Base-by-base conservation (phyloP, 2,888 invertebrate genomes). In the Agriopis aurantiaria region DNA sequence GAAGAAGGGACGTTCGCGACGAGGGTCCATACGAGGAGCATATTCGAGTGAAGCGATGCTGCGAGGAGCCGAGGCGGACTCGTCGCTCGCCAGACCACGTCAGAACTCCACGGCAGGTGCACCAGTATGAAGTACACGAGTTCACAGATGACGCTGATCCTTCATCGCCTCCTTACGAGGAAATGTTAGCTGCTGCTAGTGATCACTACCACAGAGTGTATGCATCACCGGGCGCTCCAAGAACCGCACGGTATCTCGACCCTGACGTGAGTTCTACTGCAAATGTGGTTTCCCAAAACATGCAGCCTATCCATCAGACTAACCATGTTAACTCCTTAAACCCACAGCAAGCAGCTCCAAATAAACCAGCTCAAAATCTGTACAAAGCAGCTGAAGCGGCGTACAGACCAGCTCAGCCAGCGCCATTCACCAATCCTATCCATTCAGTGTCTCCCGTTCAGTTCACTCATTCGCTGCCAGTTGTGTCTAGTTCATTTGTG, bases 51-150 rank as follows among this genome's bases (percentile, higher is more conserved):
- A 91, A 91, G 73, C 80, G 90, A 55, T 80, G 85, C 41, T 86
- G 88, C 68, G 84, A 85, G 1, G 80, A 74, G 40, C 69, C 77
- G 10, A 66, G 77, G 8, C 75, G 87, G 43, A 77, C 71, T 8
- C 82, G 84, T 0, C 80, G 87, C 6, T 82, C 87, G 0, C 73
- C 82, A 0, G 85, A 88, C 0, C 84, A 84, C 68, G 80, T 82
- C 9, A 78, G 91, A 41, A 78, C 77, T 2, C 88, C 89, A 8
- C 84, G 91, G 0, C 90, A 91, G 60, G 82, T 91, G 2, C 93
- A 92, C 64, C 92, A 92, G 64, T 93, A 93, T 68, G 91, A 94
- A 77, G 93, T 94, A 0, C 88, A 92, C 69, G 93, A 94, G 79
- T 76, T 83, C 43, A 86, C 84, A 0, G 92, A 91, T 45, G 93